Base-by-base conservation (phyloP, 1,140 invertebrate genomes). In the Drosophila leontia region DNA sequence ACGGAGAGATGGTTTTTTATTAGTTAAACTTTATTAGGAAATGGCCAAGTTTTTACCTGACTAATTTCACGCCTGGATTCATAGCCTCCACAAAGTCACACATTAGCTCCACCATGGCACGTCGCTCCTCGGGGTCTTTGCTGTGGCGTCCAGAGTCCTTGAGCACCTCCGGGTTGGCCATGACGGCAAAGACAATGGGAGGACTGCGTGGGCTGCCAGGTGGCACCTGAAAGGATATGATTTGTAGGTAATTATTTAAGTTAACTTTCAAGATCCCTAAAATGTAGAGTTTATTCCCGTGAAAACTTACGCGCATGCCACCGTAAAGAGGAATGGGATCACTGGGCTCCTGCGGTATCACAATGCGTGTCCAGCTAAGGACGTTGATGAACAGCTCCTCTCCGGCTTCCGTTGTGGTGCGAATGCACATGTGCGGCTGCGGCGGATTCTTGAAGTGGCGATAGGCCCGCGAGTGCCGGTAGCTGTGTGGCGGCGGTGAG, bases 391-490 rank as follows among this genome's bases (percentile, higher is more conserved):
- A 96, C 15, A 94, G 81, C 78, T 94, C 94, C 72, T 94, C 93
- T 26, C 93, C 87, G 60, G 94, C 94, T 80, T 94, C 94, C 75
- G 95, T 94, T 61, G 93, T 94, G 77, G 95, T 95, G 81, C 95
- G 94, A 78, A 96, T 96, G 92, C 95, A 96, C 95, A 96, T 96
- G 90, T 96, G 95, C 29, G 95, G 95, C 67, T 96, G 95, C 7
- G 95, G 95, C 61, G 95, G 95, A 87, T 96, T 96, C 87, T 95
- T 95, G 69, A 96, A 96, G 75, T 95, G 93, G 55, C 95, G 93
- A 88, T 94, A 94, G 53, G 93, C 94, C 75, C 94, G 92, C 37
- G 94, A 94, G 48, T 93, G 93, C 29, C 94, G 92, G 59, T 92
- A 92, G 61, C 91, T 92, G 58, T 92, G 91, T 13, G 91, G 91